Evolutionary conservation across 2,888 invertebrate genomes (phyloP), one percentile per base, ranked within the genome.

Genomic region (Nudaria mundana): DNA sequence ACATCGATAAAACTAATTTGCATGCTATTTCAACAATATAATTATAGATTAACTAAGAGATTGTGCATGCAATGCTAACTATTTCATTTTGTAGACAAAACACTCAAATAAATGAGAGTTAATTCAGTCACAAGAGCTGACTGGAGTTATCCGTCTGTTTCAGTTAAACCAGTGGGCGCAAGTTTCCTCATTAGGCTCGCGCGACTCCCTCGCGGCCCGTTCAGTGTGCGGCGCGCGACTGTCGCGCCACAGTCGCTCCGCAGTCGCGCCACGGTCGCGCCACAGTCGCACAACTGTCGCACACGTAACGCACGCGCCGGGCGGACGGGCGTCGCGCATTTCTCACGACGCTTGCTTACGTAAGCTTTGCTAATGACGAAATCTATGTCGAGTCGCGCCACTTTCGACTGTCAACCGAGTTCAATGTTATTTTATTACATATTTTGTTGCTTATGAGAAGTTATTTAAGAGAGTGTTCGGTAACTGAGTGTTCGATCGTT

Each of bases 161-260:
- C 56, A 59, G 58, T 52, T 59, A 59, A 58, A 33, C 30, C 40
- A 30, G 95, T 83, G 30, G 91, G 13, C 25, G 48, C 42, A 37
- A 44, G 60, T 56, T 56, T 56, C 60, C 60, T 59, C 60, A 56
- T 46, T 56, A 48, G 41, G 44, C 43, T 36, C 29, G 87, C 84
- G 31, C 92, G 94, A 74, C 94, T 96, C 57, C 96, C 91, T 98
- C 82, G 98, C 97, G 61, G 95, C 96, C 59, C 95, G 94, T 80
- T 93, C 95, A 45, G 45, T 45, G 40, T 37, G 41, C 36, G 30
- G 14, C 3, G 14, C 22, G 13, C 18, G 13, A 64, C 93, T 30
- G 1, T 6, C 22, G 33, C 15, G 12, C 37, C 31, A 34, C 35
- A 28, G 35, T 28, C 44, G 56, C 47, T 52, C 43, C 48, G 36